These are phyloP conservation scores for Setipinna tenuifilis DNA, from an alignment of 2,797 vertebrate species.

Conservation along the genomic window DNA sequence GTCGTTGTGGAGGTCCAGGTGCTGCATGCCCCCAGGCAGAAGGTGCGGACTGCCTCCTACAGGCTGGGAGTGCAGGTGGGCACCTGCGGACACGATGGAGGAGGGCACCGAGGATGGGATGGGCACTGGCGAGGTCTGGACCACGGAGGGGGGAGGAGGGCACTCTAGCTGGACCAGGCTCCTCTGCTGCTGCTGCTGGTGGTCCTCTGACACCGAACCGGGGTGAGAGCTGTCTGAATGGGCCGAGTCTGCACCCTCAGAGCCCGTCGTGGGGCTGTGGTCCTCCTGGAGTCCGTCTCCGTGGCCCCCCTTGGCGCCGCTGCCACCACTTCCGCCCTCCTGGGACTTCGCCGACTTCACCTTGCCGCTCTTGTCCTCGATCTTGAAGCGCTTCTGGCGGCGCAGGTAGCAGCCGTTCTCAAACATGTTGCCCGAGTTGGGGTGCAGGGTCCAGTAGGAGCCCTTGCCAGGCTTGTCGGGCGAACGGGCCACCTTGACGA, in stretches of 20 bases:
- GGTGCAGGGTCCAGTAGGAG: conserved; percentile 91
- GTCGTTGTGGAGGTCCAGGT: conserved; percentile 85
- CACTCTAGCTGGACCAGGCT: conserved; percentile 74
- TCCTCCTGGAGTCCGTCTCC: conserved; percentile 70
- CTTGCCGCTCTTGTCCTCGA: conserved; percentile 83
- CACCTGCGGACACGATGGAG: conserved; percentile 46
- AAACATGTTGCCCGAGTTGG: conserved; percentile 91
- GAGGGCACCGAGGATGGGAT: conserved; percentile 63
- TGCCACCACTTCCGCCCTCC: conserved; percentile 52
- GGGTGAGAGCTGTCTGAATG: conserved; percentile 80
- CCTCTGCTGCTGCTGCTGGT: conserved; percentile 66
- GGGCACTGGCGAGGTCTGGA: conserved; percentile 68
- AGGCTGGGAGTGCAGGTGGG: conserved; percentile 75
- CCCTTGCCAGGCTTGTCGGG: conserved; percentile 91
- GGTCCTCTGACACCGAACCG: conserved; percentile 76
- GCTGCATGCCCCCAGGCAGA: conserved; percentile 76
- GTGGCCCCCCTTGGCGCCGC: conserved; percentile 64
- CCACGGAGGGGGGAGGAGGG: conserved; percentile 66
- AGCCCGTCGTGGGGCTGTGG: conserved; percentile 73
- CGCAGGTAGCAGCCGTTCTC: conserved; percentile 92
- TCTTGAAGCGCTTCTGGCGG: conserved; percentile 91
- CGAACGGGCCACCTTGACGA: conserved; percentile 88
- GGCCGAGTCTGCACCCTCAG: conserved; percentile 78
- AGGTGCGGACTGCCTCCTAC: conserved; percentile 70
- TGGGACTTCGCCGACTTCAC: conserved; percentile 70